These are phyloP conservation scores for Pyrocephalus nanus DNA, from an alignment of 2,797 vertebrate species.

Conservation along the genomic window DNA sequence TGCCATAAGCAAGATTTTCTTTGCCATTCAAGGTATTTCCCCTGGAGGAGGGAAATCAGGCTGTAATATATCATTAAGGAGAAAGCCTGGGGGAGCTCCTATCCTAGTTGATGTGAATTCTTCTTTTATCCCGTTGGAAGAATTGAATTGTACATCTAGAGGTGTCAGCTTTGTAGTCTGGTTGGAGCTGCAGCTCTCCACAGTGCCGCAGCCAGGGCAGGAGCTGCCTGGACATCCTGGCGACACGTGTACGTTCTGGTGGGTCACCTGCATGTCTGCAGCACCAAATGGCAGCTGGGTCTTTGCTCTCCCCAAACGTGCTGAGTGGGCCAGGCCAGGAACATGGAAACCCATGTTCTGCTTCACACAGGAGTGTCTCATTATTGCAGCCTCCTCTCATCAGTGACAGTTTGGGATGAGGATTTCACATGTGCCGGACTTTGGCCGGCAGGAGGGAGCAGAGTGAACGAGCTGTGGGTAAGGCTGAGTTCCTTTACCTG, in stretches of 20 bases:
- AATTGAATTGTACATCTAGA: not conserved
- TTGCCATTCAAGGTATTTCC: slow-evolving; percentile 47
- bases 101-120: not conserved
- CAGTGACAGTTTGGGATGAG: accelerated
- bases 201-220: accelerated
- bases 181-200: not conserved
- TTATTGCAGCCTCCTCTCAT: not conserved
- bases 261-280: accelerated
- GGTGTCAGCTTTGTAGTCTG: not conserved
- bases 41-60: slow-evolving; percentile 32
- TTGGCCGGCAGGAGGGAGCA: not conserved
- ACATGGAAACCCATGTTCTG: not conserved
- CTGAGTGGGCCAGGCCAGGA: not conserved
- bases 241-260: accelerated
- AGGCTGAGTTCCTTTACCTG: not conserved
- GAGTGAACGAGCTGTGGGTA: not conserved
- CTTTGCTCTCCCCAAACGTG: not conserved
- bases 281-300: accelerated
- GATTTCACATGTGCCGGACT: accelerated
- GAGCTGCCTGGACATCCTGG: accelerated
- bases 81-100: slow-evolving; percentile 30
- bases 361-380: accelerated
- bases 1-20: not conserved
- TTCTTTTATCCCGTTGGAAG: slow-evolving; percentile 28
- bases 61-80: slow-evolving; percentile 35